These are phyloP conservation scores for Gallinago stenura DNA, from an alignment of 2,797 vertebrate genomes.

Conservation along the genomic window DNA sequence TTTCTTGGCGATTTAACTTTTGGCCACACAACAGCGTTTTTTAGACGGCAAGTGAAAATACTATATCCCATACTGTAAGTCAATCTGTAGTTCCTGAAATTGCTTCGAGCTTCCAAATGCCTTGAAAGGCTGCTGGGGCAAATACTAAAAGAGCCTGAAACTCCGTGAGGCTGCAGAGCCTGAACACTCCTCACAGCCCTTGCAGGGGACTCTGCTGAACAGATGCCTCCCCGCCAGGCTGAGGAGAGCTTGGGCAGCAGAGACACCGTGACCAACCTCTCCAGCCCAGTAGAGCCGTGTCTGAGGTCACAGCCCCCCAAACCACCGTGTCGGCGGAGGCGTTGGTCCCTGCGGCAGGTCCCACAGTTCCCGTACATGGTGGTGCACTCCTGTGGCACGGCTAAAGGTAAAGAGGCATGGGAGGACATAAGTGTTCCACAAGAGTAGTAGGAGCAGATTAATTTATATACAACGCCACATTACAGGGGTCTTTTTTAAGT, in stretches of 20 bases:
- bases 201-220: not conserved
- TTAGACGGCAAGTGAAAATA: constrained; percentile 65
- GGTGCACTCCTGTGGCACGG: not conserved
- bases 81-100: constrained; percentile 46
- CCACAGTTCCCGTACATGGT: not conserved
- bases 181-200: not conserved
- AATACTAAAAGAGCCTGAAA: not conserved
- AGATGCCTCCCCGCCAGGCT: not conserved
- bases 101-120: not conserved
- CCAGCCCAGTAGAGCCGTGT: rapidly evolving
- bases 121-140: constrained; percentile 21
- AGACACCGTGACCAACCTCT: rapidly evolving
- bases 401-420: not conserved
- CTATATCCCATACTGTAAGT: constrained; percentile 59
- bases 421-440: rapidly evolving
- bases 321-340: rapidly evolving
- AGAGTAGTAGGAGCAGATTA: not conserved
- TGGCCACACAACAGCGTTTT: constrained; percentile 56
- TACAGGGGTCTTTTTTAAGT: not conserved
- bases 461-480: not conserved
- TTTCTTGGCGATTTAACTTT: constrained; percentile 74
- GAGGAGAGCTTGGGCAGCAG: not conserved
- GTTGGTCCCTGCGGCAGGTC: not conserved
- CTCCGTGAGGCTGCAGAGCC: not conserved
- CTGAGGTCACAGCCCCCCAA: not conserved